Evolutionary conservation across 2,888 invertebrate species (phyloP).

Genomic region (Acutogordius australiensis): DNA sequence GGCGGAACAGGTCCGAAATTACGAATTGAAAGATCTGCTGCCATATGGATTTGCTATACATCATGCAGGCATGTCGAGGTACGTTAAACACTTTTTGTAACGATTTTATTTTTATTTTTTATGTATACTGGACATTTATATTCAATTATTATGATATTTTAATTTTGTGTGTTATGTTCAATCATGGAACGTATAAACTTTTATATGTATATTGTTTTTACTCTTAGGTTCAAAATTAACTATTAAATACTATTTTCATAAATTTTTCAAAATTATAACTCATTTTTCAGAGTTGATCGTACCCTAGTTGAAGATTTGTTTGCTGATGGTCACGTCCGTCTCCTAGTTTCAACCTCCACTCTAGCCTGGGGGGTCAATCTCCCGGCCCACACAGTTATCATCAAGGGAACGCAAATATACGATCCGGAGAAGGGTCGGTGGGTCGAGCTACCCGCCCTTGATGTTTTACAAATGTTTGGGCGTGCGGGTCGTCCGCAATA

Average conservation of each 20-base stretch:
- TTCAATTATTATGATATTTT: too few relatives aligned
- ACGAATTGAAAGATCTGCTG: constrained; percentile 67
- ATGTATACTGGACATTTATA: too few relatives aligned
- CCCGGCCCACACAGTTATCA: constrained; percentile 89
- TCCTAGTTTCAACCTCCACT: constrained; percentile 84
- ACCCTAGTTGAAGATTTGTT: constrained; percentile 92
- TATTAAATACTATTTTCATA: too few relatives aligned
- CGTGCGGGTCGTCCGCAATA: constrained; percentile 91
- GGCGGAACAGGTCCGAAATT: constrained; percentile 59
- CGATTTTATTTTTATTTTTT: too few relatives aligned
- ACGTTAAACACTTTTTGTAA: too few relatives aligned
- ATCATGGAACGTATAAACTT: too few relatives aligned
- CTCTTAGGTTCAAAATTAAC: too few relatives aligned
- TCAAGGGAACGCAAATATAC: constrained; percentile 91
- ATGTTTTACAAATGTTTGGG: constrained; percentile 91
- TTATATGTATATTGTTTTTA: too few relatives aligned
- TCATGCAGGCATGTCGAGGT: constrained; percentile 85
- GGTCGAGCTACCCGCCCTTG: constrained; percentile 82
- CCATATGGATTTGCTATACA: constrained; percentile 98
- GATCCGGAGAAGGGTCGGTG: constrained; percentile 90
- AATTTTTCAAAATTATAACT: too few relatives aligned
- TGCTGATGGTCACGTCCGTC: constrained; percentile 85
- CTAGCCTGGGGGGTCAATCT: constrained; percentile 97
- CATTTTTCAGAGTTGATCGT: constrained; percentile 75
- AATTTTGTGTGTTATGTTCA: too few relatives aligned